Conservation (phyloP, 1,140 invertebrate genomes). For the Archivesica marissinica region DNA sequence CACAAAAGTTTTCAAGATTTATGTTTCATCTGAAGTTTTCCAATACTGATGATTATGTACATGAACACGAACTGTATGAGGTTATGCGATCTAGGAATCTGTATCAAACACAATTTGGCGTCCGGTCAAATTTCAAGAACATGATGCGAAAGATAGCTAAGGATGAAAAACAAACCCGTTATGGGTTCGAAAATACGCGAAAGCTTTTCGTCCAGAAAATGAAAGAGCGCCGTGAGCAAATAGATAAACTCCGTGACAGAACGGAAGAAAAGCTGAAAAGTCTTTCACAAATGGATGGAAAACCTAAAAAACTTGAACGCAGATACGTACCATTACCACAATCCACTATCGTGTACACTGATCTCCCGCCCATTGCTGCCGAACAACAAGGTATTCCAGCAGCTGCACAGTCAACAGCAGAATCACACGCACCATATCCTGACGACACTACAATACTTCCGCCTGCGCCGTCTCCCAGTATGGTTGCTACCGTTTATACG, state of each 20-base stretch:
- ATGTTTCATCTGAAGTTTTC: slow-evolving; percentile 59
- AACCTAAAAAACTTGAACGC: not conserved
- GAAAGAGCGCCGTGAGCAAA: slow-evolving; percentile 30
- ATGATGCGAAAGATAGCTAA: slow-evolving; percentile 30
- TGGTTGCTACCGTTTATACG: slow-evolving; percentile 26
- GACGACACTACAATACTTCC: slow-evolving; percentile 11
- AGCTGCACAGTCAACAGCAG: not conserved
- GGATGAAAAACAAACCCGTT: slow-evolving; percentile 43
- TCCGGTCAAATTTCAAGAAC: slow-evolving; percentile 44
- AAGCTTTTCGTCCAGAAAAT: slow-evolving; percentile 54
- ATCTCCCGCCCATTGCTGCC: slow-evolving; percentile 24
- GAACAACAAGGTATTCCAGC: not conserved
- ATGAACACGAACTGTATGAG: slow-evolving; percentile 59
- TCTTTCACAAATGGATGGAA: not conserved
- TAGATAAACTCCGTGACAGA: slow-evolving; percentile 15
- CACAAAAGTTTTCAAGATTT: slow-evolving; percentile 49
- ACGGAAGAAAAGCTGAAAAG: not conserved
- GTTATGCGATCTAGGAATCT: slow-evolving; percentile 56
- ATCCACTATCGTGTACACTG: slow-evolving; percentile 36
- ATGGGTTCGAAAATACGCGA: slow-evolving; percentile 49
- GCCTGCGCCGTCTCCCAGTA: slow-evolving; percentile 37
- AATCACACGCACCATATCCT: not conserved
- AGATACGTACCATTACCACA: slow-evolving; percentile 31
- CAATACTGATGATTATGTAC: slow-evolving; percentile 29
- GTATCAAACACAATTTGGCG: slow-evolving; percentile 53